Evolutionary conservation across 2,113 vertebrate species (phyloP).

Genomic region (Elephas maximus): DNA sequence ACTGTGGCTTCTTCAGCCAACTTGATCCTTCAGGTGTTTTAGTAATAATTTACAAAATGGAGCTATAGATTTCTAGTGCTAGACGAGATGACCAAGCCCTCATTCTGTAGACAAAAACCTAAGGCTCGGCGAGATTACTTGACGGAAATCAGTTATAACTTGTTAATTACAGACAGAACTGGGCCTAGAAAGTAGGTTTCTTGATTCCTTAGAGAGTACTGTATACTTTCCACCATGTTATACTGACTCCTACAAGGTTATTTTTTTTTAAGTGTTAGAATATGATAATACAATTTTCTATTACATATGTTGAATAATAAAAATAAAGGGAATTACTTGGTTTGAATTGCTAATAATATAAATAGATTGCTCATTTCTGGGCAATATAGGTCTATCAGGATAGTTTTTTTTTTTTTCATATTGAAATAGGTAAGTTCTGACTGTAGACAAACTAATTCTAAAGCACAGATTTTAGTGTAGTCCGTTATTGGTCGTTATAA

Average conservation of each 20-base stretch:
- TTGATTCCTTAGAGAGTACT: not conserved
- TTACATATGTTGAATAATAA: conserved; percentile 54
- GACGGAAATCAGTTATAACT: conserved; percentile 11
- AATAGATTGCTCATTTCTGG: conserved; percentile 3
- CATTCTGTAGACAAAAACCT: conserved; percentile 22
- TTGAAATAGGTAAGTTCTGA: conserved; percentile 48
- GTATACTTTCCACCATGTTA: conserved; percentile 17
- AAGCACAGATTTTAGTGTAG: conserved; percentile 19
- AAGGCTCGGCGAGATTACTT: not conserved
- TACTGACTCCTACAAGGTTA: conserved; percentile 22
- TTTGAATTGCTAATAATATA: conserved; percentile 58
- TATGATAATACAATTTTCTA: not conserved
- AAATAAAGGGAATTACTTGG: conserved; percentile 42
- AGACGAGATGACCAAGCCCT: not conserved
- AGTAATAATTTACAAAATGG: conserved; percentile 44
- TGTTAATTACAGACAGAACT: conserved; percentile 33
- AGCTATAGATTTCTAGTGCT: not conserved
- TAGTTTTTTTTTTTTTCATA: conserved; percentile 31
- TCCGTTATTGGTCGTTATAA: conserved; percentile 7
- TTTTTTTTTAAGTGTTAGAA: conserved; percentile 24
- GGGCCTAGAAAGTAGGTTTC: conserved; percentile 27
- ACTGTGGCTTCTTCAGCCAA: conserved; percentile 21
- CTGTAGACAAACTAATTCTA: conserved; percentile 26
- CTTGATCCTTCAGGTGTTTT: not conserved
- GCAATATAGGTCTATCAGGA: not conserved